Percentiles rank a stretch among this genome's conserved stretches.
These are phyloP conservation scores for Trachops cirrhosus DNA, from an alignment of 2,797 vertebrate genomes.

Conservation along the genomic window DNA sequence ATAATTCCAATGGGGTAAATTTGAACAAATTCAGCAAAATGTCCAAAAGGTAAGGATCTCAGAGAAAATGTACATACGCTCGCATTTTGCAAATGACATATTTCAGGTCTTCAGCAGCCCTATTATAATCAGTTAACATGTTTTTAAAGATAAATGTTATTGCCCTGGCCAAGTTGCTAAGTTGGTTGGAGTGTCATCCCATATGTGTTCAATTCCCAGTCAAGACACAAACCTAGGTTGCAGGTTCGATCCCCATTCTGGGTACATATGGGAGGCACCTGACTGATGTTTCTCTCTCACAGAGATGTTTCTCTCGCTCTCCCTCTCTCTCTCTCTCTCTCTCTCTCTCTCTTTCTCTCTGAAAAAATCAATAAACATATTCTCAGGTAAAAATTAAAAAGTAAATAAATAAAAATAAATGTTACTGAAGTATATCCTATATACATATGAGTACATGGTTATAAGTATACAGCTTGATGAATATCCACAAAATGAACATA, in stretches of 20 bases:
- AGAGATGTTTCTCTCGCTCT: too few relatives aligned
- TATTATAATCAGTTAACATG: slow-evolving; percentile 2
- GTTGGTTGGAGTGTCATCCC: background rate
- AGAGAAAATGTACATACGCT: background rate
- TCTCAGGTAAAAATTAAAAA: background rate
- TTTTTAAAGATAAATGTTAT: background rate
- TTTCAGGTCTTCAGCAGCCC: background rate
- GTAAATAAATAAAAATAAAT: background rate
- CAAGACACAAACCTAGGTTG: background rate
- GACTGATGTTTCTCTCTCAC: background rate
- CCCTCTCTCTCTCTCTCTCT: too few relatives aligned
- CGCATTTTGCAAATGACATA: background rate
- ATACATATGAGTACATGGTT: background rate
- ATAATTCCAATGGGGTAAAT: background rate
- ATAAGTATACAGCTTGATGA: background rate
- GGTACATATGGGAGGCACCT: background rate
- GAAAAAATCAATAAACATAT: background rate
- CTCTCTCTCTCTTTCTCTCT: too few relatives aligned
- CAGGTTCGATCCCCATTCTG: background rate
- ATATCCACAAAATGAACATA: background rate
- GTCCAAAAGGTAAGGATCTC: background rate
- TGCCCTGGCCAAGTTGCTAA: background rate
- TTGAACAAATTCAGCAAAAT: background rate
- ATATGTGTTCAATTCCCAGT: background rate
- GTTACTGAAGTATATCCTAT: background rate